Percentiles rank a stretch among this genome's conserved stretches.
Conservation (phyloP, 2,113 vertebrate genomes). For the Coregonus clupeaformis region DNA sequence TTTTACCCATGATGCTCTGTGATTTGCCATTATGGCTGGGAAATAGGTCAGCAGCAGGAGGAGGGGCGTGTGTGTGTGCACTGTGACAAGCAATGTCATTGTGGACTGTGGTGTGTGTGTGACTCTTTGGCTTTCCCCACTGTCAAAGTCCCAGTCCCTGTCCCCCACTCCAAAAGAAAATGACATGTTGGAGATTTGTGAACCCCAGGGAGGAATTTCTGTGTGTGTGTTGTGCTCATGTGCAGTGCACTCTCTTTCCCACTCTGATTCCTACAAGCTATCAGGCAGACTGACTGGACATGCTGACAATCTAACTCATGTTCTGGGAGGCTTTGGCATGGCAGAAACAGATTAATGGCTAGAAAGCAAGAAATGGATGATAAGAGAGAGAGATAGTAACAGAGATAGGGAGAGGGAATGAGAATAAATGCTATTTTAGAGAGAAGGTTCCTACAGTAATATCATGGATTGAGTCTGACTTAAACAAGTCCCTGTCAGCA, state of each 20-base stretch:
- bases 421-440: background rate
- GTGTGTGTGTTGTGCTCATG: background rate
- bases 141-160: background rate
- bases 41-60: constrained; percentile 27
- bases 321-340: background rate
- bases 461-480: background rate
- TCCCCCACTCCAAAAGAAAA: background rate
- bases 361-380: background rate
- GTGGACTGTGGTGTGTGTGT: background rate
- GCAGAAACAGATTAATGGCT: constrained; percentile 1
- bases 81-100: background rate
- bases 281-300: background rate
- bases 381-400: background rate
- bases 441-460: background rate
- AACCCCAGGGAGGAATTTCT: background rate
- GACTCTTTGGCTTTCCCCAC: background rate
- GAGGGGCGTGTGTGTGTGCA: constrained; percentile 1
- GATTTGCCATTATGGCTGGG: constrained; percentile 3
- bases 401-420: background rate
- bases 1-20: constrained; percentile 12
- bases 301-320: constrained; percentile 3
- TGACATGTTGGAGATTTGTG: background rate
- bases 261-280: background rate
- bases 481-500: background rate
- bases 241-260: background rate